Conservation (phyloP, 1,140 invertebrate species). For the Lordiphosa clarofinis region DNA sequence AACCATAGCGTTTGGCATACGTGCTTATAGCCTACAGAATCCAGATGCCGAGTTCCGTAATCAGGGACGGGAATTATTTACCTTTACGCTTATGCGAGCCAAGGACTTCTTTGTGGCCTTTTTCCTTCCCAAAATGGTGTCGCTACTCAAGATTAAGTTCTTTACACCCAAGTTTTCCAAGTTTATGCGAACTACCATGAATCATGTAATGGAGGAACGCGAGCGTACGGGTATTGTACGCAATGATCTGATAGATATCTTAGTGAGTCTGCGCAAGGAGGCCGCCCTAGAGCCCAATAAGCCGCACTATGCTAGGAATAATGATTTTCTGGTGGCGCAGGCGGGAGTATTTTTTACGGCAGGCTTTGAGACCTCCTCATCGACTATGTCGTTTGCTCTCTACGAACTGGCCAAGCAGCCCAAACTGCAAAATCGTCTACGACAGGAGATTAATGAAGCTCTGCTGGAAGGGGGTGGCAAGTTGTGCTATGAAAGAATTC, state of each 20-base stretch:
- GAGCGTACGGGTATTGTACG: constrained; percentile 52
- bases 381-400: constrained; percentile 84
- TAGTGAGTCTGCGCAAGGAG: constrained; percentile 78
- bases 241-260: constrained; percentile 80
- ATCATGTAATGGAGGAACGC: constrained; percentile 71
- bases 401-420: constrained; percentile 85
- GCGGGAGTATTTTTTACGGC: constrained; percentile 86
- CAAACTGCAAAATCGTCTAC: constrained; percentile 84
- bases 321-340: constrained; percentile 83
- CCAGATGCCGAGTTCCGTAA: constrained; percentile 80
- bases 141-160: constrained; percentile 44
- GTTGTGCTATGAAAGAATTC: constrained; percentile 83
- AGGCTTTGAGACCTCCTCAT: constrained; percentile 89
- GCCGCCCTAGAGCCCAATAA: constrained; percentile 36
- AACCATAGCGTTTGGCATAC: constrained; percentile 82
- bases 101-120: constrained; percentile 80
- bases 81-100: constrained; percentile 80
- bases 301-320: constrained; percentile 63
- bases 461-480: constrained; percentile 80
- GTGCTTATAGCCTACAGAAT: constrained; percentile 81
- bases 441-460: constrained; percentile 83
- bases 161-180: constrained; percentile 41
- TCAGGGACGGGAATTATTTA: constrained; percentile 80
- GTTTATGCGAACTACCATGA: constrained; percentile 75
- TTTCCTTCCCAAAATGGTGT: constrained; percentile 76